Percentiles rank a stretch among this genome's conserved stretches.
These are phyloP conservation scores for Poecilia velifera DNA, from an alignment of 2,797 vertebrate species.

Conservation along the genomic window DNA sequence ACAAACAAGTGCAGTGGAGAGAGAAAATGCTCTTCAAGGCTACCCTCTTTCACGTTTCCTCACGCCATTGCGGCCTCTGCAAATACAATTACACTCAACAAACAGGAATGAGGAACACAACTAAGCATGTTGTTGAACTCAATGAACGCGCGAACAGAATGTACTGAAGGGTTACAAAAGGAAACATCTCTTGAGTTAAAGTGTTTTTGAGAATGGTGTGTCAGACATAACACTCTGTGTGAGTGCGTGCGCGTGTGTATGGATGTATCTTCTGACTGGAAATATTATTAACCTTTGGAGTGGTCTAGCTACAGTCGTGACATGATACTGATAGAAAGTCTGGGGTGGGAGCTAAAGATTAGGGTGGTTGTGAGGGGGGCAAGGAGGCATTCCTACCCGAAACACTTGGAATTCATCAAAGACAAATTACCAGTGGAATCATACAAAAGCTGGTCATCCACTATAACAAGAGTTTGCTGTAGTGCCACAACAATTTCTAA, in stretches of 20 bases:
- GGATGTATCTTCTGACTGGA: not conserved
- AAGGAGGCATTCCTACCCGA: not conserved
- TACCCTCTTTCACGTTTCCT: slow-evolving; percentile 14
- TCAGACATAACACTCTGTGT: not conserved
- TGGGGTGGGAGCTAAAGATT: not conserved
- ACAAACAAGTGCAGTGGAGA: slow-evolving; percentile 24
- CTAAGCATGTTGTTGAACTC: not conserved
- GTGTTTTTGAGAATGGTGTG: not conserved
- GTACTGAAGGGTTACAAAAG: slow-evolving; percentile 4
- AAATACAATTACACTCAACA: slow-evolving; percentile 12
- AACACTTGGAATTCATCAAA: not conserved
- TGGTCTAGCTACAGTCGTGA: not conserved
- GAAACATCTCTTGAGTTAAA: not conserved
- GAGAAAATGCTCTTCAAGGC: slow-evolving; percentile 6
- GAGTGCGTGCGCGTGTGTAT: too few species aligned
- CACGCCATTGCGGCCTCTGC: slow-evolving; percentile 3
- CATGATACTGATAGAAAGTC: not conserved
- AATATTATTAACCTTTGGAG: not conserved
- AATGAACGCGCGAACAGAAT: not conserved
- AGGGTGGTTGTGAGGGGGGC: not conserved
- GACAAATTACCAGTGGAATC: not conserved
- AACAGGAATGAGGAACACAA: not conserved
- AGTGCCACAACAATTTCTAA: not conserved
- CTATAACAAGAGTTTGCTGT: not conserved
- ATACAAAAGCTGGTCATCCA: not conserved